These are phyloP conservation scores for Gymnothorax reevesii DNA, from an alignment of 2,797 vertebrate genomes.

Conservation along the genomic window DNA sequence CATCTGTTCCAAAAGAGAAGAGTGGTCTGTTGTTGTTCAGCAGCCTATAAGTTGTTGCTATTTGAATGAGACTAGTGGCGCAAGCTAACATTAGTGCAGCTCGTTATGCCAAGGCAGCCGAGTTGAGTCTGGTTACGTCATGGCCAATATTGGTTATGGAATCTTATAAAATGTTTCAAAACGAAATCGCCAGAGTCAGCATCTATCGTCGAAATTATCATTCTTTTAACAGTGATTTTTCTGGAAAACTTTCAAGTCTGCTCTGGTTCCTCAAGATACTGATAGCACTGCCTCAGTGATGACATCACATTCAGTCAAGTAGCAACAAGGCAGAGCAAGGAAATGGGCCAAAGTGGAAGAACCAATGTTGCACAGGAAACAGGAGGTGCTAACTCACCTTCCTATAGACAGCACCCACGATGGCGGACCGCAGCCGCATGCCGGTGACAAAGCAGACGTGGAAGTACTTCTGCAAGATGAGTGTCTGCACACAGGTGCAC, in stretches of 20 bases:
- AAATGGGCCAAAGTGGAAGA: neutral
- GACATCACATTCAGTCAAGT: neutral
- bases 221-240: neutral
- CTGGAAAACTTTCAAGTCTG: neutral
- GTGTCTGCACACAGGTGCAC: constrained; percentile 84
- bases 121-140: too few species aligned
- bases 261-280: neutral
- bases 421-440: constrained; percentile 90
- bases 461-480: constrained; percentile 93
- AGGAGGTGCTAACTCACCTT: constrained; percentile 74
- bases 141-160: too few species aligned
- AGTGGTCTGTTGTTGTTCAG: too few species aligned
- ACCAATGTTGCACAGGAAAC: neutral
- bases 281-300: neutral
- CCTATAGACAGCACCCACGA: constrained; percentile 89
- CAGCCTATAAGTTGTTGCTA: too few species aligned
- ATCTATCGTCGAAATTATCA: neutral
- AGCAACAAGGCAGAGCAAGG: neutral
- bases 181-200: too few species aligned
- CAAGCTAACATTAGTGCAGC: too few species aligned
- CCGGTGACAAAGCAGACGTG: constrained; percentile 95
- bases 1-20: too few species aligned
- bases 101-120: too few species aligned
- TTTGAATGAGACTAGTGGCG: too few species aligned
- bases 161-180: too few species aligned